Base-by-base conservation (phyloP, 30 jellyfish, hydroid and myxozoan species). In the Clytia hemisphaerica region DNA sequence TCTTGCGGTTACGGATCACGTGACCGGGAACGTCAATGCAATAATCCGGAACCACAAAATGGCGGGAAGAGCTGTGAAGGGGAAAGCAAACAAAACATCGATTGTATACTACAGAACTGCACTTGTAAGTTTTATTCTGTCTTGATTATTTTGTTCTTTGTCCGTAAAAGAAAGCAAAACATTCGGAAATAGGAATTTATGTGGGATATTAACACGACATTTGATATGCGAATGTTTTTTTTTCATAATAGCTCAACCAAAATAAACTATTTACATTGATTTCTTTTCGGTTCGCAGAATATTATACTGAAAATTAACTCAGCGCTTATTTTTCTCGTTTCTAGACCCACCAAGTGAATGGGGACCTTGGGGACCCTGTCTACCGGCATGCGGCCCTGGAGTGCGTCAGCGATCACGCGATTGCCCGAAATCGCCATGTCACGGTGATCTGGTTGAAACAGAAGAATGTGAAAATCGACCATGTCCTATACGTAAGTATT, bases 351-450 rank as follows among this genome's bases (percentile, higher is more conserved):
- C 71, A 12, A 51, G 92, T 1, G 71, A 66, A 28, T 88, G 97
- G 97, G 79, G 83, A 29, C 74, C 67, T 10, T 80, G 94, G 94
- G 59, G 82, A 3, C 78, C 66, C 4, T 88, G 97, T 36, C 69
- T 88, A 0, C 93, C 69, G 40, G 53, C 97, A 25, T 88, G 97
- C 70, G 97, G 97, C 4, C 77, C 79, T 42, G 97, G 97, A 44
- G 44, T 69, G 27, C 49, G 93, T 16, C 15, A 78, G 19, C 73
- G 97, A 24, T 61, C 35, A 29, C 58, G 97, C 29, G 37, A 24
- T 18, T 65, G 78, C 44, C 78, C 78, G 19, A 63, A 79, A 15
- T 75, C 88, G 69, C 94, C 76, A 37, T 88, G 97, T 40, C 66
- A 79, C 18, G 97, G 97, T 3, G 94, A 88, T 50, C 64, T 74